phyloP scores from a whole-genome alignment of 2,797 vertebrate species.

The Psittacula echo region DNA sequence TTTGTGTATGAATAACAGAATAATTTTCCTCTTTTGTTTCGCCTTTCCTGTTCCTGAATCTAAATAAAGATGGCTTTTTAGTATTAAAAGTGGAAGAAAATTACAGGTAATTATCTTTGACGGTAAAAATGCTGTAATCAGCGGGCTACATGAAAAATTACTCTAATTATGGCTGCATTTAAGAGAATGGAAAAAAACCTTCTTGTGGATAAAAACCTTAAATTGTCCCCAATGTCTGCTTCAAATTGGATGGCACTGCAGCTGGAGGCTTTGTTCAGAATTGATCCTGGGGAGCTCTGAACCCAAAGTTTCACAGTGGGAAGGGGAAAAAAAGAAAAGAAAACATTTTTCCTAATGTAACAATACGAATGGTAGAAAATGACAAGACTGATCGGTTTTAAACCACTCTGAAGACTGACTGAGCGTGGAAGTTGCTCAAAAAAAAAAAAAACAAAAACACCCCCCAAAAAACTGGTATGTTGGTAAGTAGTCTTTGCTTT shows the following conservation, averaged over 20 bases:
- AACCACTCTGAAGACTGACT: conserved; percentile 88
- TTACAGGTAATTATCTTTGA: conserved; percentile 99
- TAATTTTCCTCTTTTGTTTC: conserved; percentile 99
- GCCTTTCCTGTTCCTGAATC: conserved; percentile 99
- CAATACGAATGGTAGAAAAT: conserved; percentile 98
- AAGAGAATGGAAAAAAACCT: conserved; percentile 98
- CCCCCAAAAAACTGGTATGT: conserved; percentile 79
- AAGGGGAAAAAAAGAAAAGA: conserved; percentile 91
- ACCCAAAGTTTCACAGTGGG: conserved; percentile 96
- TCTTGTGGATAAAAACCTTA: conserved; percentile 99
- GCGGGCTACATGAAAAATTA: conserved; percentile 99
- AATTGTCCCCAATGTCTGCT: conserved; percentile 99
- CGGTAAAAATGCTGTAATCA: conserved; percentile 99
- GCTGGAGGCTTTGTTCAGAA: conserved; percentile 99
- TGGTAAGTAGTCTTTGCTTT: conserved; percentile 95
- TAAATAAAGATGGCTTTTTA: conserved; percentile 99
- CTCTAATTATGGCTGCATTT: conserved; percentile 99
- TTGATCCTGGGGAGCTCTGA: conserved; percentile 99
- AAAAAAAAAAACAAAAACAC: conserved; percentile 77
- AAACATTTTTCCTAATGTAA: conserved; percentile 98
- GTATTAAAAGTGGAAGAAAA: conserved; percentile 99
- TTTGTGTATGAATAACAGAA: conserved; percentile 99
- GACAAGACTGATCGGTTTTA: conserved; percentile 95
- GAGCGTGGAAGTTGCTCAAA: conserved; percentile 85
- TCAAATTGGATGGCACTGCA: conserved; percentile 99